phyloP scores from a whole-genome alignment of 37 sponge, comb jelly and placozoan genomes.

The Eunapius fragilis region DNA sequence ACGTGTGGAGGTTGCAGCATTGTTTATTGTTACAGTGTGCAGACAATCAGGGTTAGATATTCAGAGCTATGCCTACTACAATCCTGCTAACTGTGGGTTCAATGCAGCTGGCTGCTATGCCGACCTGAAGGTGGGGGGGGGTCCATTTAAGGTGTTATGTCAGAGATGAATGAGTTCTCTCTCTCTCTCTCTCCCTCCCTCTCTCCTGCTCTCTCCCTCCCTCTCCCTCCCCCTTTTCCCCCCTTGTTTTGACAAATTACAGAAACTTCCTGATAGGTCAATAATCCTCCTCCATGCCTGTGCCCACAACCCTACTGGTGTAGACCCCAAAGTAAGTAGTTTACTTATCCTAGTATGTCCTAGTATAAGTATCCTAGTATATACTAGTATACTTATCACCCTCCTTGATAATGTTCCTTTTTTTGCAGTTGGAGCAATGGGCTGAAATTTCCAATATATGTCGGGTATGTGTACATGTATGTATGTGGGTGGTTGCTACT shows the following conservation, averaged over 20 bases:
- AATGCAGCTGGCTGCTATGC: conserved; percentile 71
- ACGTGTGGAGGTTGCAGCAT: conserved; percentile 11
- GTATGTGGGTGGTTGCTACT: background rate
- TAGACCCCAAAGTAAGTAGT: conserved; percentile 87
- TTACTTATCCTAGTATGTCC: too few relatives aligned
- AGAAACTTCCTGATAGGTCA: conserved; percentile 3
- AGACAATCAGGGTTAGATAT: conserved; percentile 79
- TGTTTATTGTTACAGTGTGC: background rate
- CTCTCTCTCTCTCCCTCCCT: background rate
- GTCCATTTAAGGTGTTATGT: background rate
- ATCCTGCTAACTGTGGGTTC: conserved; percentile 69
- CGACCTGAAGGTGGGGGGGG: conserved; percentile 63
- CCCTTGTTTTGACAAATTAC: too few relatives aligned
- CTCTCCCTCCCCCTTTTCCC: background rate
- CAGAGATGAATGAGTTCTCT: background rate
- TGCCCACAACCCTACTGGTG: background rate
- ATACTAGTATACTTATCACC: too few relatives aligned
- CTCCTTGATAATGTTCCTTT: background rate
- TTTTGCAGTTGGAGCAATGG: conserved; percentile 80
- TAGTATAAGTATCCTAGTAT: too few relatives aligned
- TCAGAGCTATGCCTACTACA: conserved; percentile 84
- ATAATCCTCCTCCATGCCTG: background rate
- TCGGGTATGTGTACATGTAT: conserved; percentile 36
- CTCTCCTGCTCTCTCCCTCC: background rate
- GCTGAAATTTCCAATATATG: conserved; percentile 84